Percentiles rank a stretch among this genome's conserved stretches.
Evolutionary conservation across 1,140 invertebrate species (phyloP).

Genomic region (Notospermus geniculatus): DNA sequence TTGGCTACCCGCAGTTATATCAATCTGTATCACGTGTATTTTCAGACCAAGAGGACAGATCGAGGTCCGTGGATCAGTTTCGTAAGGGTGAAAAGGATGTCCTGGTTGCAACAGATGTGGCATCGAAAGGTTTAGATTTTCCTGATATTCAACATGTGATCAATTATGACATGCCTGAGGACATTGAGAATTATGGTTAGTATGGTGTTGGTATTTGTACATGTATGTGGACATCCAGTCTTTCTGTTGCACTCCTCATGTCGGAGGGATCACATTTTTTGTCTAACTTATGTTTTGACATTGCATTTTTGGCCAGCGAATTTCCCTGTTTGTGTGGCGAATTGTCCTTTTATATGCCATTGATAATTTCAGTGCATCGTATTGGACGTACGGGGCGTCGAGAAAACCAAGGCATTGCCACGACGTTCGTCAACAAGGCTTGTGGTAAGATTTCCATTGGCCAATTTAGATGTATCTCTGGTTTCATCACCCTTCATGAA

Average conservation of each 20-base stretch:
- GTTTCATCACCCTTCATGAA: too few species aligned
- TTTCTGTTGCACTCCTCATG: too few species aligned
- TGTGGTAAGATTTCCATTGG: conserved; percentile 55
- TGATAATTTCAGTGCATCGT: conserved; percentile 83
- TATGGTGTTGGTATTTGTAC: too few species aligned
- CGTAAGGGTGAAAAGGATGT: conserved; percentile 79
- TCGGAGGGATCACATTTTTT: too few species aligned
- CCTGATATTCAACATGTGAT: conserved; percentile 97
- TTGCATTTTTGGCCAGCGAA: too few species aligned
- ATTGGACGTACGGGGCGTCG: conserved; percentile 96
- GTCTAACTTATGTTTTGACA: too few species aligned
- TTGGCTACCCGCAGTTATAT: too few species aligned
- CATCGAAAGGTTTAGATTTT: conserved; percentile 97
- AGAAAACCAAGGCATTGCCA: conserved; percentile 86
- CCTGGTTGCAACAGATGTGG: conserved; percentile 96
- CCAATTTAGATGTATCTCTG: too few species aligned
- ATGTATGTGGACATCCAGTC: too few species aligned
- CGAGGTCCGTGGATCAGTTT: conserved; percentile 92
- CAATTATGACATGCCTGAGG: conserved; percentile 99
- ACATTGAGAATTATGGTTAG: conserved; percentile 97
- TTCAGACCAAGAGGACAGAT: conserved; percentile 95
- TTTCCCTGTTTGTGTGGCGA: too few species aligned
- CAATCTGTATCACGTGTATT: conserved; percentile 27
- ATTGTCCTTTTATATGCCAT: too few species aligned
- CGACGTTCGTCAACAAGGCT: conserved; percentile 95